Evolutionary conservation across 2,797 vertebrate genomes (phyloP), one percentile per base, ranked within the genome.

Genomic region (Peromyscus eremicus): DNA sequence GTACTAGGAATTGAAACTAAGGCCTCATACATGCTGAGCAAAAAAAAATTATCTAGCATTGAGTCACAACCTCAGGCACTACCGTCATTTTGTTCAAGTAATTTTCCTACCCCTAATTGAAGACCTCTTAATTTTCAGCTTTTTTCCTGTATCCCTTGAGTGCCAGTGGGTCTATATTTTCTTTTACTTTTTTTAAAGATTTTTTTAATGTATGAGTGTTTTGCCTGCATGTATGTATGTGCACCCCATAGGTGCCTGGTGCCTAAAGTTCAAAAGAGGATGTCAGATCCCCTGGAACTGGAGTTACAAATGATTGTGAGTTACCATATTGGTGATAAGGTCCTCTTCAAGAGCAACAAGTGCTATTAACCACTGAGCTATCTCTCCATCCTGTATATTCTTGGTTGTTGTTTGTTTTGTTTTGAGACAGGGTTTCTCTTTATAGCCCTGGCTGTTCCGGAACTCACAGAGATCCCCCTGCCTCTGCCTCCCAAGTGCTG

Each of bases 21-120:
- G 52, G 52, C 52, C 52, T 55, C 52, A 55, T 55, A 55, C 52
- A 55, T 55, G 52, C 52, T 55, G 52, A 55, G 52, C 25, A 80
- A 77, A 46, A 57, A 43, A 40, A n/a, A 55, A 52, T 12, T 29
- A 52, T 64, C 40, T 55, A 55, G 10, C 23, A 75, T 60, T 92
- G 37, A 92, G 55, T 23, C 40, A 92, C 12, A 83, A 6, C 12
- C 62, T 32, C 16, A 83, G 32, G 21, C 25, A n/a, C 19, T 29
- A 91, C 43, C 32, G 84, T 88, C 52, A 43, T 92, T 89, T 96
- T 94, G 37, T 66, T 66, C 55, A 92, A 84, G 19, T 82, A 91
- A 73, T 93, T 95, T 81, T 96, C n/a, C n/a, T 77, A 46, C 19
- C 9, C n/a, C 55, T 95, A 27, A 25, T 76, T 70, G 64, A 46